Base-by-base conservation (phyloP, 2,888 invertebrate species). In the Nomada fabriciana region DNA sequence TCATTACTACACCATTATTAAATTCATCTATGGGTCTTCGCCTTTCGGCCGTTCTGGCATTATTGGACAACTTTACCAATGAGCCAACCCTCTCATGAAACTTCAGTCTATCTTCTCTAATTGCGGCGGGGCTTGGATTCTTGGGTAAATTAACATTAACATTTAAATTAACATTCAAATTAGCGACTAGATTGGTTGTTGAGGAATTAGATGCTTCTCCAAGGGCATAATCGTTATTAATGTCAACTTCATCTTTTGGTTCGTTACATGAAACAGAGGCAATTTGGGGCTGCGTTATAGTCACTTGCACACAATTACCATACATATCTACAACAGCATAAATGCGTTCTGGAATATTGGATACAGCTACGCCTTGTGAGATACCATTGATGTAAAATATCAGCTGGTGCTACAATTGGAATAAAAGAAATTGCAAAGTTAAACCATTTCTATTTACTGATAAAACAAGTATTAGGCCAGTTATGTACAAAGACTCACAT, bases 1-100 rank as follows among this genome's bases (percentile, higher is more conserved):
- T 98, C 97, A 99, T 98, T 1, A 98, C 98, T 2, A 99, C 98
- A 0, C 98, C 98, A 94, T 99, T 98, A 93, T 99, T 98, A 93
- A 98, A 99, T 94, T 99, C 98, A 91, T 98, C 98, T 9, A 98
- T 94, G 0, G 98, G 98, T 78, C 98, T 95, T 73, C 97, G 96
- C 80, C 99, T 95, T 92, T 98, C 98, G 0, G 98, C 98, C 5
- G 97, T 97, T 86, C 98, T 95, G 82, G 97, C 96, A 90, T 97
- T 97, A 86, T 96, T 96, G 0, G 98, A 96, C 36, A 99, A 94
- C 93, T 98, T 98, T 0, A 99, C 97, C 81, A 98, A 94, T 18
- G 97, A 96, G 0, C 98, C 98, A 92, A 98, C 98, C 83, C 97
- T 95, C 67, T 97, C 97, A 94, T 98, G 98, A 94, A 99, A 98